Conservation (phyloP, 2,797 vertebrate genomes). For the Podarcis siculus region DNA sequence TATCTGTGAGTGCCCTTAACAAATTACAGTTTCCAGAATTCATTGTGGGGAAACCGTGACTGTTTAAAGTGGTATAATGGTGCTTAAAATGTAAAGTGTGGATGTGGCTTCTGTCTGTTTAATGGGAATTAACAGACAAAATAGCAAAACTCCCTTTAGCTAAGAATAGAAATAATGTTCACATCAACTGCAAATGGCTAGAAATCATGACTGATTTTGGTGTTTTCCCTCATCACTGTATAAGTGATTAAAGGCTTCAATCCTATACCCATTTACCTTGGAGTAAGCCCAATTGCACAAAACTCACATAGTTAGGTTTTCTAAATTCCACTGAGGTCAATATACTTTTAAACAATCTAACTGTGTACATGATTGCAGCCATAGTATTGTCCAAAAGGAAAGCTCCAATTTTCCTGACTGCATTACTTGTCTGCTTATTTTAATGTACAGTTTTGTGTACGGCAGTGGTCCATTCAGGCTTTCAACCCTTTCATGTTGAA, state of each 20-base stretch:
- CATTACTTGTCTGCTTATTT: conserved; percentile 31
- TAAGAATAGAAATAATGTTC: background rate
- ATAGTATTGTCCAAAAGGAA: background rate
- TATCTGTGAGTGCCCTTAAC: too few species aligned
- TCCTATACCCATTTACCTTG: background rate
- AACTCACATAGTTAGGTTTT: background rate
- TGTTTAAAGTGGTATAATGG: too few species aligned
- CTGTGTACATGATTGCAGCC: background rate
- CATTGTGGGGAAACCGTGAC: too few species aligned
- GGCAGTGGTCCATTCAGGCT: conserved; percentile 1
- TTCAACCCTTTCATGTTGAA: conserved; percentile 24
- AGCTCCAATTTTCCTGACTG: conserved; percentile 20
- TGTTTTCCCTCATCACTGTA: too few species aligned
- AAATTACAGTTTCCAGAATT: too few species aligned
- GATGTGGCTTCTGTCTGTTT: background rate
- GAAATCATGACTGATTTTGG: background rate
- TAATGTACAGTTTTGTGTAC: conserved; percentile 20
- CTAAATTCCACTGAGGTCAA: background rate
- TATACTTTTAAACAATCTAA: background rate
- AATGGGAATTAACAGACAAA: background rate
- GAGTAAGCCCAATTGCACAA: background rate
- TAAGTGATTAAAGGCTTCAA: background rate
- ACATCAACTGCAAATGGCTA: too few species aligned
- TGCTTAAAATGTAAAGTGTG: too few species aligned
- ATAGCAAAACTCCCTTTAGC: background rate